A percentile compares a stretch with the other conserved stretches of the same genome.
Conservation (phyloP, 2,888 invertebrate species). For the Watsonalla binaria region DNA sequence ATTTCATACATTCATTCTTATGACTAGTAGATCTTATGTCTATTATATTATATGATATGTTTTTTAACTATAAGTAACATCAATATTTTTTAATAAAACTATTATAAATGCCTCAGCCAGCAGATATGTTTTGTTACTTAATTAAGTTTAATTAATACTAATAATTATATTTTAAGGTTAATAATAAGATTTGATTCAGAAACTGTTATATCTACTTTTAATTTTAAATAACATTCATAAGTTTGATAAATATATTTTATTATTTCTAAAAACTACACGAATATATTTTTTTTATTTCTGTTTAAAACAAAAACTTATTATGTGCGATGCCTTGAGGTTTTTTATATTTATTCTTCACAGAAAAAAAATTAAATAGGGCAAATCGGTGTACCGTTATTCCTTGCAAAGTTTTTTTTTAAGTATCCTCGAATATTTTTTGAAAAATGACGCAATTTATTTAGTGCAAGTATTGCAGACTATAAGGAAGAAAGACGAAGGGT, state of each 20-base stretch:
- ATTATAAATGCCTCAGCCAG: constrained; percentile 78
- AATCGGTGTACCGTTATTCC: constrained; percentile 60
- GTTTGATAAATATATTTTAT: constrained; percentile 41
- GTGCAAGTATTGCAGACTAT: constrained; percentile 6
- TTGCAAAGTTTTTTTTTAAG: constrained; percentile 46
- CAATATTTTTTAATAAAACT: constrained; percentile 46
- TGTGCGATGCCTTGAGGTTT: constrained; percentile 34
- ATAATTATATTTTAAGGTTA: constrained; percentile 42
- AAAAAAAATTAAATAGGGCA: constrained; percentile 36
- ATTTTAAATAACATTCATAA: constrained; percentile 48
- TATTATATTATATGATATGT: constrained; percentile 40
- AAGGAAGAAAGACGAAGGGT: neutral
- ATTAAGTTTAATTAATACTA: constrained; percentile 32
- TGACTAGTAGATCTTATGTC: constrained; percentile 28
- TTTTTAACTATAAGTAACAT: constrained; percentile 51
- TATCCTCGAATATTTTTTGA: constrained; percentile 25
- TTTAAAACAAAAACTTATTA: constrained; percentile 38
- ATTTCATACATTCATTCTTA: constrained; percentile 22
- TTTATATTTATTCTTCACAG: constrained; percentile 36
- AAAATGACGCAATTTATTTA: constrained; percentile 29
- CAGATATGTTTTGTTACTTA: constrained; percentile 74
- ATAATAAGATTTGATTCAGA: constrained; percentile 39
- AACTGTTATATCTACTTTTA: constrained; percentile 20
- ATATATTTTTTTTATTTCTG: constrained; percentile 24
- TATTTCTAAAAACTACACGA: constrained; percentile 29